Conservation (phyloP, 2,797 vertebrate species). For the Melanotaenia trifasciata region DNA sequence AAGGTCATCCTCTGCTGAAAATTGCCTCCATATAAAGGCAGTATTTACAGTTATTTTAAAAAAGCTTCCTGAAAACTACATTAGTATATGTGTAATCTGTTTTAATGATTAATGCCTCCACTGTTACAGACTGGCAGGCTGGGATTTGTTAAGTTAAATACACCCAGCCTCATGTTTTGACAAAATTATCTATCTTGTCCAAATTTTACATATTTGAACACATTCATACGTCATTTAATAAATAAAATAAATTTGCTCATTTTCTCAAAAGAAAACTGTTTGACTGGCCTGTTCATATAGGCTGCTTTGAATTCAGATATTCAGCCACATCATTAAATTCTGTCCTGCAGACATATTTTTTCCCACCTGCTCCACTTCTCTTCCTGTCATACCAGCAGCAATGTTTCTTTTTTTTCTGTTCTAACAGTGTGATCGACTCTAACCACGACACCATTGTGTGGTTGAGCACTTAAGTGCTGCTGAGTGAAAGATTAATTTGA, state of each 20-base stretch:
- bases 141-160: slow-evolving; percentile 17
- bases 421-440: slow-evolving; percentile 15
- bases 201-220: slow-evolving; percentile 27
- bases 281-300: slow-evolving; percentile 18
- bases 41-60: neutral
- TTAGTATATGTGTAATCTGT: neutral
- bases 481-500: slow-evolving; percentile 49
- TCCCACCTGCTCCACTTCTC: neutral
- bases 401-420: slow-evolving; percentile 19
- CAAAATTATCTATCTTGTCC: slow-evolving; percentile 43
- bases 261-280: slow-evolving; percentile 13
- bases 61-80: neutral
- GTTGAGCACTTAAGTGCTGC: slow-evolving; percentile 52
- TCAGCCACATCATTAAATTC: slow-evolving; percentile 30
- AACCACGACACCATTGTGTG: slow-evolving; percentile 43
- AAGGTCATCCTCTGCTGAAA: neutral
- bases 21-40: neutral
- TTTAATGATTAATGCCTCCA: neutral
- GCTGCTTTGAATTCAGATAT: slow-evolving; percentile 30
- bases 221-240: slow-evolving; percentile 33
- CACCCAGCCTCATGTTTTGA: slow-evolving; percentile 12
- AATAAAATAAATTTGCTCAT: slow-evolving; percentile 36
- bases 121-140: neutral
- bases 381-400: slow-evolving; percentile 22
- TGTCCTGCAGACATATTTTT: neutral